Conservation (phyloP, 2,797 vertebrate species). For the Phylloscopus collybita region DNA sequence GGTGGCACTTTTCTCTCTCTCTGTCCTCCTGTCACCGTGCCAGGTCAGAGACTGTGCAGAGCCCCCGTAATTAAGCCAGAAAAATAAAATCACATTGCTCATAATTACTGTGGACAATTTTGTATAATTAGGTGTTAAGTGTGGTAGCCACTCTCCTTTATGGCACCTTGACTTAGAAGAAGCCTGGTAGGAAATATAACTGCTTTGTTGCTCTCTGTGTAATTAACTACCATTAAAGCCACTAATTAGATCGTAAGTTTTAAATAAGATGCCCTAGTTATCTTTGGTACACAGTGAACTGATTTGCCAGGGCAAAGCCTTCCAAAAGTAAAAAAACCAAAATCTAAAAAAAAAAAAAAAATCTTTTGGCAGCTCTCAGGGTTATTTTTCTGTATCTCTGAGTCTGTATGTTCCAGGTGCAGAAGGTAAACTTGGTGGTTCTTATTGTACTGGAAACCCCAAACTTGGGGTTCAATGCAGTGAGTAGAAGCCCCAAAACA, state of each 20-base stretch:
- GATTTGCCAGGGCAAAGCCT: slow-evolving; percentile 73
- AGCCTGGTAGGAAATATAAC: slow-evolving; percentile 73
- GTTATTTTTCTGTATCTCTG: not conserved
- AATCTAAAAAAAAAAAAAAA: not conserved
- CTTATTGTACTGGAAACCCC: not conserved
- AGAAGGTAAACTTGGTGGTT: not conserved
- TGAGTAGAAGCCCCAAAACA: not conserved
- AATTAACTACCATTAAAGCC: slow-evolving; percentile 81
- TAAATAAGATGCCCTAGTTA: slow-evolving; percentile 84
- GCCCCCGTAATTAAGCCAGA: slow-evolving; percentile 75
- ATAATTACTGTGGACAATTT: slow-evolving; percentile 80
- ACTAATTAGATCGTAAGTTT: slow-evolving; percentile 84
- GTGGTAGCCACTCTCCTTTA: slow-evolving; percentile 77
- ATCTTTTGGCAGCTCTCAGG: slow-evolving; percentile 1
- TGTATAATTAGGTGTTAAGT: slow-evolving; percentile 81
- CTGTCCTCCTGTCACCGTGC: slow-evolving; percentile 67
- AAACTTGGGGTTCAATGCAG: not conserved
- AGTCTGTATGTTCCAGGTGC: not conserved
- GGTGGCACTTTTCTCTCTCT: slow-evolving; percentile 41
- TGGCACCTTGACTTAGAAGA: slow-evolving; percentile 66
- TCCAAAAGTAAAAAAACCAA: slow-evolving; percentile 58
- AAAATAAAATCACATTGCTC: slow-evolving; percentile 84
- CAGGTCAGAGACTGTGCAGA: slow-evolving; percentile 77
- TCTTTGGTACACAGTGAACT: slow-evolving; percentile 76
- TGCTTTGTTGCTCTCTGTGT: slow-evolving; percentile 80